A percentile compares a stretch with the other conserved stretches of the same genome.
Conservation (phyloP, 2,888 invertebrate genomes). For the Chrysodeixis includens region DNA sequence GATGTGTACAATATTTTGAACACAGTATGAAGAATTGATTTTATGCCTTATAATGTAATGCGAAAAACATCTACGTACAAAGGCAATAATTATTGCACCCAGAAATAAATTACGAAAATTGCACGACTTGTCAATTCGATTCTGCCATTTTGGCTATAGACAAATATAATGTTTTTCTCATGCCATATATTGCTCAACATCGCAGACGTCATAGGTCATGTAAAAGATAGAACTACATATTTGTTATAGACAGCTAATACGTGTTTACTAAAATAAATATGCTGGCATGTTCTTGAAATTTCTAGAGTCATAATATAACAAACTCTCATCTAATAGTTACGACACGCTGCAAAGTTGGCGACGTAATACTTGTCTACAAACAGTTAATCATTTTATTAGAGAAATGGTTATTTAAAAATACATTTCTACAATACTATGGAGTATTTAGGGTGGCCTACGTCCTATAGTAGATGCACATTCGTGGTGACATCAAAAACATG, state of each 20-base stretch:
- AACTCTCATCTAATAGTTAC: background rate
- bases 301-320: background rate
- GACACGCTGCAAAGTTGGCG: background rate
- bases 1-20: constrained; percentile 55
- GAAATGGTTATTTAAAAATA: too few relatives aligned
- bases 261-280: background rate
- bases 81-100: constrained; percentile 77
- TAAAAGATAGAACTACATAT: background rate
- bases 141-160: constrained; percentile 87
- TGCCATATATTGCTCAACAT: constrained; percentile 36
- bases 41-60: constrained; percentile 62
- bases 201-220: constrained; percentile 9
- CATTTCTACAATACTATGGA: too few relatives aligned
- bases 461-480: too few relatives aligned
- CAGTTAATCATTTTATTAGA: too few relatives aligned
- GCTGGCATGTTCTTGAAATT: background rate
- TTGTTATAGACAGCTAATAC: background rate
- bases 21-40: constrained; percentile 48
- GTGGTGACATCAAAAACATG: too few relatives aligned
- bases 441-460: too few relatives aligned
- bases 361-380: too few relatives aligned
- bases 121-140: constrained; percentile 84
- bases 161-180: constrained; percentile 49
- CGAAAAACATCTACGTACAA: constrained; percentile 68
- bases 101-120: constrained; percentile 86